Percentiles rank a stretch among this genome's conserved stretches.
These are phyloP conservation scores for Melieria crassipennis DNA, from an alignment of 2,888 invertebrate species.

Conservation along the genomic window DNA sequence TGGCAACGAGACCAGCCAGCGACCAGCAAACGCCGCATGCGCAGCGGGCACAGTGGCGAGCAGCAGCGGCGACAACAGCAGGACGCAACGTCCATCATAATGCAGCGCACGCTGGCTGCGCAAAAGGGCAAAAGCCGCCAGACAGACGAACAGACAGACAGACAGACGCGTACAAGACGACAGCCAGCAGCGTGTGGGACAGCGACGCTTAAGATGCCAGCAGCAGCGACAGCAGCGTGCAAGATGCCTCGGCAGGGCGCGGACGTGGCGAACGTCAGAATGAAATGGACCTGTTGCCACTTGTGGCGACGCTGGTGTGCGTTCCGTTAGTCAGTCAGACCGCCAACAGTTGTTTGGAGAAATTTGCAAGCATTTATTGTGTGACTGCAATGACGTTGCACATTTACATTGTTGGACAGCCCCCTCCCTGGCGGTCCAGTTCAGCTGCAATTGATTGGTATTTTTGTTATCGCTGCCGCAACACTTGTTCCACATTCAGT, in stretches of 20 bases:
- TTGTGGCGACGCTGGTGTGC: neutral
- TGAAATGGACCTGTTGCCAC: neutral
- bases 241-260: neutral
- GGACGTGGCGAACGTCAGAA: neutral
- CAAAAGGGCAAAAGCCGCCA: neutral
- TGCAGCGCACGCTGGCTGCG: neutral
- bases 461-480: conserved; percentile 7
- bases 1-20: conserved; percentile 22
- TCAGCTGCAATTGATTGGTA: conserved; percentile 16
- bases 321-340: neutral
- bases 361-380: neutral
- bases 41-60: neutral
- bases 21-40: neutral
- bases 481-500: conserved; percentile 24
- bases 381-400: conserved; percentile 17
- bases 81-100: conserved; percentile 22
- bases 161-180: neutral
- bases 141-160: neutral
- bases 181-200: neutral
- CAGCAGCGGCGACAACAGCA: neutral
- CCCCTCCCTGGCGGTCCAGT: no score
- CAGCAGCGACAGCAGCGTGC: neutral
- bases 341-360: neutral
- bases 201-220: neutral
- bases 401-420: neutral